Base-by-base conservation (phyloP, 2,888 invertebrate genomes). In the Eueremaeus valkanovi region DNA sequence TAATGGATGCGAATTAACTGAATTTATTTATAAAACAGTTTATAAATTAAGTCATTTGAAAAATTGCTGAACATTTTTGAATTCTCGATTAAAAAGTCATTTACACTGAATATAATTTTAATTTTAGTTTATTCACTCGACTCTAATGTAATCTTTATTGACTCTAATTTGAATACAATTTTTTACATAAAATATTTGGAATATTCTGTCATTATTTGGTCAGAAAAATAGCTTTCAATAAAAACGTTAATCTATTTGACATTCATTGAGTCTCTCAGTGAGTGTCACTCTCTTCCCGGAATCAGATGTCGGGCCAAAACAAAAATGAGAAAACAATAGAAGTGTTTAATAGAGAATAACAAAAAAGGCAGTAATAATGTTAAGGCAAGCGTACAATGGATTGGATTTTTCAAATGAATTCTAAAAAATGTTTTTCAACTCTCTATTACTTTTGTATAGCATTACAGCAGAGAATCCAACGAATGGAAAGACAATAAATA, bases 291-390 rank as follows among this genome's bases (percentile, higher is more conserved):
- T 9, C n/a, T 49, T 27, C 61, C 61, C 61, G 61, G 61, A 61
- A 61, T 61, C 18, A 31, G 61, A 61, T 61, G 61, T 61, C 61
- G 61, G 61, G 61, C 27, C 61, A 61, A 24, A 55, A 18, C 18
- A 5, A 3, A 6, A 29, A 29, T n/a, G 21, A 61, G 9, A 61
- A 27, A n/a, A 61, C 9, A 31, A 29, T 18, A 61, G 13, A 31
- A 11, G 8, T 31, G 27, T 31, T n/a, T 27, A n/a, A 51, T 11
- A n/a, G 1, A 51, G 21, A 21, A 51, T 3, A 21, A 8, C 6
- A 51, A 51, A 51, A 51, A 51, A n/a, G 51, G 21, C 16, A n/a
- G n/a, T n/a, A n/a, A 18, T 21, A 21, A n/a, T n/a, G 61, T 61
- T 61, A 27, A 61, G 29, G 29, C 31, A 61, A 61, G 61, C 61